Evolutionary conservation across 2,113 vertebrate species (phyloP).

Genomic region (Tragelaphus imberbis): DNA sequence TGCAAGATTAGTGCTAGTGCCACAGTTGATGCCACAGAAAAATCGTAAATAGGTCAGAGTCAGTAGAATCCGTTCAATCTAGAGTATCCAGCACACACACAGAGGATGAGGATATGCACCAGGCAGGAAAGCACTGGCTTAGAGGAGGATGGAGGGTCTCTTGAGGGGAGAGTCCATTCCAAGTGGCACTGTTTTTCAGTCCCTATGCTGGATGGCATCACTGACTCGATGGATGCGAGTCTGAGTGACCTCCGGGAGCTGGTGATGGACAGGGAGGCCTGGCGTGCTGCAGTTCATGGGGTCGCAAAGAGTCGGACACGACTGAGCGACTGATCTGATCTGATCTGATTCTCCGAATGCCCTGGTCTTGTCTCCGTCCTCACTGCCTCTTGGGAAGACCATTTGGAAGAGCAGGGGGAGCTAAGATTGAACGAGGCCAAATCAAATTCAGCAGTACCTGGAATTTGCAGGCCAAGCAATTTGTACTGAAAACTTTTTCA

Average conservation of each 20-base stretch:
- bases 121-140: not conserved
- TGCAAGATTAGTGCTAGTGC: not conserved
- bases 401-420: not conserved
- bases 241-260: no score
- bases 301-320: no score
- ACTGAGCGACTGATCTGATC: no score
- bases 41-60: not conserved
- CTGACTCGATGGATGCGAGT: no score
- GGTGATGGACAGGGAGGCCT: no score
- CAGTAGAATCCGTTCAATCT: not conserved
- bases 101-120: not conserved
- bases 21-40: not conserved
- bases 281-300: no score
- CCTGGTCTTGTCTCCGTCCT: not conserved
- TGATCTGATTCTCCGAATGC: not conserved
- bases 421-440: not conserved
- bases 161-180: not conserved
- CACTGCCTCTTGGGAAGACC: not conserved
- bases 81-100: not conserved
- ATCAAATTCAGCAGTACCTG: not conserved
- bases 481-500: not conserved
- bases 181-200: not conserved
- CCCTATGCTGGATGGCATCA: no score
- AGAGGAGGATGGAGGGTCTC: not conserved
- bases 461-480: not conserved